Percentiles rank a stretch among this genome's conserved stretches.
phyloP scores from a whole-genome alignment of 2,888 invertebrate species.

The Myopa tessellatipennis region DNA sequence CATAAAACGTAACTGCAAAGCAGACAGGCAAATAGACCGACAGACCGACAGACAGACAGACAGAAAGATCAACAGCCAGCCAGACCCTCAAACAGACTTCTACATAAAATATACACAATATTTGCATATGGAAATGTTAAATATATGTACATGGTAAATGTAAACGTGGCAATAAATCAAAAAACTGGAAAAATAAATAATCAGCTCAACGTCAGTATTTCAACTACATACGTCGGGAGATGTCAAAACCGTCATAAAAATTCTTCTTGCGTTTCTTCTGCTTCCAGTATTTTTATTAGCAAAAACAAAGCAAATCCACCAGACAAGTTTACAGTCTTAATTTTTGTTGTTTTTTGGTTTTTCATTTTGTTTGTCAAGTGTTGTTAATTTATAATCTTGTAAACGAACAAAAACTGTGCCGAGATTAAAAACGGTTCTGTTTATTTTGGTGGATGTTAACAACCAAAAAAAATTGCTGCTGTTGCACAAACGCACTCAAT shows the following conservation, averaged over 20 bases:
- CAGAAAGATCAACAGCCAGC: too few species aligned
- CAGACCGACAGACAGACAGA: too few species aligned
- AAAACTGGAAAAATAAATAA: too few species aligned
- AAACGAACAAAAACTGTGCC: not conserved
- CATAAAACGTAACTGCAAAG: not conserved
- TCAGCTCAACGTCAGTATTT: too few species aligned
- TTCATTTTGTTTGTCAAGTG: too few species aligned
- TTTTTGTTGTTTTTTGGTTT: not conserved
- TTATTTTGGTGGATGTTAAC: not conserved
- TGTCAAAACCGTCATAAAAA: not conserved
- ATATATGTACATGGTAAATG: too few species aligned
- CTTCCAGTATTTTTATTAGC: not conserved
- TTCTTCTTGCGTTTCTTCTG: not conserved
- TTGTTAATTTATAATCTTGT: not conserved
- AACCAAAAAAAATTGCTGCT: not conserved
- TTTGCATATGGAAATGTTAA: not conserved
- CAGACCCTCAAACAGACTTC: too few species aligned
- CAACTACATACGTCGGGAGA: not conserved
- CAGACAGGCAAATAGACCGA: too few species aligned
- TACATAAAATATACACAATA: too few species aligned
- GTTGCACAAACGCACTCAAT: not conserved
- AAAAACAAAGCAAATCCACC: not conserved
- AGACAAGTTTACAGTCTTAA: not conserved
- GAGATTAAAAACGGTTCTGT: slow-evolving; percentile 3
- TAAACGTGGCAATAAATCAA: too few species aligned